Base-by-base conservation (phyloP, 2,888 invertebrate species). In the Drosophila robusta region DNA sequence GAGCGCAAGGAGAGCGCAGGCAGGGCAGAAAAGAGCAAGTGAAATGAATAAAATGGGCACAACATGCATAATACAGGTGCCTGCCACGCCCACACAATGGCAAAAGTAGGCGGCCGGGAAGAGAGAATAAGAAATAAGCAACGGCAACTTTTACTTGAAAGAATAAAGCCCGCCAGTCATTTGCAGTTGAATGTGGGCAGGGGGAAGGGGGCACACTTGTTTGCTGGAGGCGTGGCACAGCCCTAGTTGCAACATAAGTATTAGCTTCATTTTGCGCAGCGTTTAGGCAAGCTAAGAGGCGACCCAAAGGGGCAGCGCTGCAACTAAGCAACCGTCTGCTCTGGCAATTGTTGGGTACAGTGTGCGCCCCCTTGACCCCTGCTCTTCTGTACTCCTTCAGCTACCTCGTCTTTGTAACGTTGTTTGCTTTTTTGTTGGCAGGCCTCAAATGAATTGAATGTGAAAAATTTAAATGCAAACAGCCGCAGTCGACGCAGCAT, bases 361-460 rank as follows among this genome's bases (percentile, higher is more conserved):
- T 29, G 2, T 29, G 26, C 26, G 7, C 7, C 7, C 9, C 2
- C 26, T 7, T 9, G 3, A 9, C 29, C 8, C 18, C 11, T 0
- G 22, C 6, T 8, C 42, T 0, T 16, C 8, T 2, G 16, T 8
- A 11, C 41, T 22, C 3, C 41, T 41, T 63, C 24, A 36, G 57
- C 39, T 51, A 45, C 24, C 49, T 57, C 61, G 49, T 82, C 77
- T 80, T 85, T 86, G 87, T 71, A 87, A 81, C 87, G 83, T 70
- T 88, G 81, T 87, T 88, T 87, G 78, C 88, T 52, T 69, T 80
- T 84, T 72, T 69, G 58, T 64, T 70, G 72, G 75, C 82, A 82
- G 78, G 83, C 89, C 89, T 85, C 85, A 89, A 87, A 85, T 89
- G 85, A 89, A 89, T 85, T 85, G 88, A 89, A 85, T 85, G 89